phyloP scores from a whole-genome alignment of 35 echinoderm and acorn worm genomes.

The Diadema setosum region DNA sequence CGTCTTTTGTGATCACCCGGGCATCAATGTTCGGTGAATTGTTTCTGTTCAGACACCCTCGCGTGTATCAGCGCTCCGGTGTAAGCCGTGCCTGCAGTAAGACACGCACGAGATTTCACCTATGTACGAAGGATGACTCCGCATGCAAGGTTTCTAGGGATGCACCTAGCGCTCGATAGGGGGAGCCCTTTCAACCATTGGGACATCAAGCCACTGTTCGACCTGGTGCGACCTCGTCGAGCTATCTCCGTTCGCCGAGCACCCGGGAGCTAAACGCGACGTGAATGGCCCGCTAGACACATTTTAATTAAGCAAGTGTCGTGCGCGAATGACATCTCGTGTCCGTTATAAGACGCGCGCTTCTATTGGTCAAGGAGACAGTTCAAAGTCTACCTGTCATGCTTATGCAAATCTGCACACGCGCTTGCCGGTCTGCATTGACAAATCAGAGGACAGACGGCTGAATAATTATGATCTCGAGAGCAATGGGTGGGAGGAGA shows the following conservation, averaged over 20 bases:
- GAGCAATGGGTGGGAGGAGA: conserved; percentile 2
- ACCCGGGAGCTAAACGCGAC: neutral
- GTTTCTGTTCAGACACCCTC: neutral
- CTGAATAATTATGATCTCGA: neutral
- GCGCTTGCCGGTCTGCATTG: neutral
- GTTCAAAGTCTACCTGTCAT: conserved; percentile 18
- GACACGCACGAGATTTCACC: too few relatives aligned
- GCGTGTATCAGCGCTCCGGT: neutral
- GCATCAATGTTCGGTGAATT: neutral
- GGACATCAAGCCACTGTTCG: neutral
- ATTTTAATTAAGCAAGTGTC: conserved; percentile 33
- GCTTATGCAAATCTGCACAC: conserved; percentile 19
- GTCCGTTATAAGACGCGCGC: neutral
- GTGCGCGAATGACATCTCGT: conserved; percentile 8
- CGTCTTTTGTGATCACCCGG: neutral
- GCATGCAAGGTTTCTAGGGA: too few relatives aligned
- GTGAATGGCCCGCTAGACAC: conserved; percentile 26
- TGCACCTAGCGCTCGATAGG: neutral
- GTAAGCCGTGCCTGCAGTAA: neutral
- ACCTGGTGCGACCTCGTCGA: neutral
- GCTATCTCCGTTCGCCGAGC: neutral
- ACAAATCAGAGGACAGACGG: conserved; percentile 11
- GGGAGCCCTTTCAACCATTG: conserved; percentile 24
- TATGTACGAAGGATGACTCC: too few relatives aligned
- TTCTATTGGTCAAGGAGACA: neutral